Evolutionary conservation across 1,140 invertebrate genomes (phyloP), one percentile per base, ranked within the genome.

Genomic region (Leptestheria dahalacensis): DNA sequence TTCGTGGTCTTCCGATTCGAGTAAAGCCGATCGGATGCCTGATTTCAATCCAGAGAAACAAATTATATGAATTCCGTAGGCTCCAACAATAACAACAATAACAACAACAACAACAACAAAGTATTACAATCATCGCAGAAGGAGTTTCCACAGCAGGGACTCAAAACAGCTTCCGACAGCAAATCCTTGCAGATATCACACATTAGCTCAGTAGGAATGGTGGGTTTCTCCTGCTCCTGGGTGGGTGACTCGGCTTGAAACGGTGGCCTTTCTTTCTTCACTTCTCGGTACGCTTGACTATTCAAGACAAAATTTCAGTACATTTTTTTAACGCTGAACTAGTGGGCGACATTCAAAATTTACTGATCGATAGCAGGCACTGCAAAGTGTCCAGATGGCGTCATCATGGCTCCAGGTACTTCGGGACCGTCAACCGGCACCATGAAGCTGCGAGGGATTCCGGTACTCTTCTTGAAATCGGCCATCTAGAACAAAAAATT

Each of bases 41-140:
- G 61, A 18, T 10, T 21, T 3, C n/a, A 6, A 23, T 51, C 23
- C 23, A 20, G 12, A 74, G n/a, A n/a, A 67, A 67, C 65, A 67
- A 69, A 48, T 59, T 12, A 52, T 23, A 24, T 2, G 57, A 65
- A 28, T 57, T 50, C n/a, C 21, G 25, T 55, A 50, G 52, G 18
- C 28, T 33, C 51, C 15, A 4, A 52, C n/a, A 20, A 49, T 3
- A 49, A 15, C 4, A 12, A 29, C 21, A n/a, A 41, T 51, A 24
- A 49, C 18, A 49, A 48, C n/a, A n/a, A n/a, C n/a, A n/a, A n/a
- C n/a, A n/a, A n/a, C n/a, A n/a, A n/a, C n/a, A n/a, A n/a, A n/a
- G n/a, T n/a, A 83, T 81, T 81, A 90, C 94, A 98, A 74, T 97
- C 93, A 77, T 97, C 94, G 75, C 95, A 99, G 74, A 94, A 97